These are phyloP conservation scores for Aurelia coerulea DNA, from an alignment of 30 jellyfish, hydroid and myxozoan genomes.

Conservation along the genomic window DNA sequence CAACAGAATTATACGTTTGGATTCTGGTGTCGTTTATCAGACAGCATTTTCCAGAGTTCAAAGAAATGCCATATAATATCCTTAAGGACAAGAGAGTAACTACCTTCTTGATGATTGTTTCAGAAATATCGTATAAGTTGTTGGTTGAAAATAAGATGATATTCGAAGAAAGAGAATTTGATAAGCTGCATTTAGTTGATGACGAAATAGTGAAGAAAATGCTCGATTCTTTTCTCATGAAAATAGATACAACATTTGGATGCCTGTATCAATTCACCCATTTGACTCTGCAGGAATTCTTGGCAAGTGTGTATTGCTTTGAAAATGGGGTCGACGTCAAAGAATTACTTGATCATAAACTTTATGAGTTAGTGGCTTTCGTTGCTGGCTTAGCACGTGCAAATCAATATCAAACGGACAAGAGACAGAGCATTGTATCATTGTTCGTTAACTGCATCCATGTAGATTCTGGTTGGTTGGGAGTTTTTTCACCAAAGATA, in stretches of 20 bases:
- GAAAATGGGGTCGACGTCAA: not conserved
- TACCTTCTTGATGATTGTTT: constrained; percentile 5
- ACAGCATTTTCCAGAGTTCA: constrained; percentile 28
- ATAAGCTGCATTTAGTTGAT: not conserved
- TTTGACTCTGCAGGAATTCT: constrained; percentile 39
- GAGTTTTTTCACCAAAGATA: not conserved
- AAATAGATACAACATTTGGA: constrained; percentile 28
- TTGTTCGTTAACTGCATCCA: not conserved
- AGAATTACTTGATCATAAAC: constrained; percentile 13
- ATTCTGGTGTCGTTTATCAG: constrained; percentile 24
- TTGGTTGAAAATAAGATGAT: constrained; percentile 1
- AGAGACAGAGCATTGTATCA: not conserved
- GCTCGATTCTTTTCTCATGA: constrained; percentile 35
- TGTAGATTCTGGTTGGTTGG: not conserved
- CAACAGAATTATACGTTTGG: constrained; percentile 51
- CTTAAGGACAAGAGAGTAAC: constrained; percentile 2
- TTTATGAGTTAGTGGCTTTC: constrained; percentile 19
- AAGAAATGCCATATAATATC: constrained; percentile 27
- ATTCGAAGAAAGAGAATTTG: constrained; percentile 19
- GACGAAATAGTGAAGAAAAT: constrained; percentile 23
- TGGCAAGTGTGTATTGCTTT: constrained; percentile 28
- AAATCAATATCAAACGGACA: not conserved
- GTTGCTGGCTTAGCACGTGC: constrained; percentile 46
- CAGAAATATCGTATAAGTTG: constrained; percentile 23
- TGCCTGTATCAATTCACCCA: constrained; percentile 48